Evolutionary conservation across 2,888 invertebrate species (phyloP).

Genomic region (Epiblema foenella): DNA sequence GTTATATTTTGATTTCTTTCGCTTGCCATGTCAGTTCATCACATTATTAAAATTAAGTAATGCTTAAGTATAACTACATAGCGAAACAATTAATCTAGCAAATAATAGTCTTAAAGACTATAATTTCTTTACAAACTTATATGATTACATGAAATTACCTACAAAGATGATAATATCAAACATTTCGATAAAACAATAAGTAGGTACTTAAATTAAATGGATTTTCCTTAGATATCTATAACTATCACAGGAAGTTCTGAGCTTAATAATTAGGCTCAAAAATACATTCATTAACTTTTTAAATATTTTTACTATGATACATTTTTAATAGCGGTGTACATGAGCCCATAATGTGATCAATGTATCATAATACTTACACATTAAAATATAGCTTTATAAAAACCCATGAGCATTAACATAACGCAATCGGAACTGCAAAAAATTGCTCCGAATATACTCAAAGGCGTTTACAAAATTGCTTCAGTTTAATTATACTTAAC

Average conservation of each 20-base stretch:
- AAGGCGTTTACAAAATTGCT: conserved; percentile 2
- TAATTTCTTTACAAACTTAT: neutral
- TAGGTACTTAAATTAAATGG: conserved; percentile 36
- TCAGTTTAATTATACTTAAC: no score
- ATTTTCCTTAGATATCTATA: conserved; percentile 47
- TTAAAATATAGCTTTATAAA: neutral
- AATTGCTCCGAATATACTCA: neutral
- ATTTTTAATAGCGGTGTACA: neutral
- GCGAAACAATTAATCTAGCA: conserved; percentile 14
- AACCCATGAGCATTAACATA: neutral
- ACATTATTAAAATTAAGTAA: conserved; percentile 11
- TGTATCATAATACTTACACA: neutral
- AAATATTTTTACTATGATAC: neutral
- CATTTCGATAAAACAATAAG: conserved; percentile 29
- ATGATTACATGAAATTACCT: neutral
- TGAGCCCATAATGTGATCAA: neutral
- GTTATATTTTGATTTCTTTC: neutral
- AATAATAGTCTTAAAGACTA: conserved; percentile 16
- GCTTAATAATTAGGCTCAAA: conserved; percentile 51
- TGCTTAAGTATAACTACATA: conserved; percentile 5
- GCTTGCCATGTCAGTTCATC: conserved; percentile 10
- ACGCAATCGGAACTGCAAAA: neutral
- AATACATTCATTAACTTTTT: conserved; percentile 1
- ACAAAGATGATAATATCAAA: conserved; percentile 17
- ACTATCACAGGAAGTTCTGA: conserved; percentile 76